These are phyloP conservation scores for Bucorvus abyssinicus DNA, from an alignment of 2,797 vertebrate species.

Conservation along the genomic window DNA sequence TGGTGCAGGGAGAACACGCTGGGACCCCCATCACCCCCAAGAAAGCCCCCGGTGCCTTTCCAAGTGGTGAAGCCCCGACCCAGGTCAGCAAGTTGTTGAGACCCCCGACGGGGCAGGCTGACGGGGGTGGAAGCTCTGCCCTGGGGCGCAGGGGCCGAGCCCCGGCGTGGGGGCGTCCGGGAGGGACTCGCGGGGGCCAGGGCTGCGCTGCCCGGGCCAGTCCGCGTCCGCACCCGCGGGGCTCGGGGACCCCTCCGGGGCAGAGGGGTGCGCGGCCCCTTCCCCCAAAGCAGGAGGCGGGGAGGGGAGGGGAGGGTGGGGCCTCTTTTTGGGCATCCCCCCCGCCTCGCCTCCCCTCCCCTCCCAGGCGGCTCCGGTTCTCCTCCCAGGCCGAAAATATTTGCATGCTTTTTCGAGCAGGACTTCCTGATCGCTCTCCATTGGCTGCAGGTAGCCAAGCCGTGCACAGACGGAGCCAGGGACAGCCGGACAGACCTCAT, in stretches of 20 bases:
- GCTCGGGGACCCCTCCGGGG: too few relatives aligned
- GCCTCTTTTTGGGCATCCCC: background rate
- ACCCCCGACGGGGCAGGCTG: background rate
- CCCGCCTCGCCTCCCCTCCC: background rate
- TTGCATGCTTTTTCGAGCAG: conserved; percentile 21
- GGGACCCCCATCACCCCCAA: background rate
- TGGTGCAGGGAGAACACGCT: background rate
- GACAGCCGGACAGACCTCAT: conserved; percentile 3
- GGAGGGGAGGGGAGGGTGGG: background rate
- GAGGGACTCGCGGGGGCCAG: background rate
- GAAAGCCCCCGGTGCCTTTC: background rate
- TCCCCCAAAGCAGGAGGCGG: background rate
- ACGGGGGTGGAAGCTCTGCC: too few relatives aligned
- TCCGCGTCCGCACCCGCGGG: background rate
- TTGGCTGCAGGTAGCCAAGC: conserved; percentile 56
- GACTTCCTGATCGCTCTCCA: conserved; percentile 59
- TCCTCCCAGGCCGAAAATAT: conserved; percentile 39
- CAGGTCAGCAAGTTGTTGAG: background rate
- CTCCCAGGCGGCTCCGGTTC: background rate
- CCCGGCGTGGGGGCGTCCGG: too few relatives aligned
- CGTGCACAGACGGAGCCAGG: background rate
- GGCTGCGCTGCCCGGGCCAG: background rate
- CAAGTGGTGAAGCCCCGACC: background rate
- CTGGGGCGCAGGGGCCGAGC: background rate
- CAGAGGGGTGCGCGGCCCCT: background rate